A percentile compares a stretch with the other conserved stretches of the same genome.
These are phyloP conservation scores for Homalodisca vitripennis DNA, from an alignment of 1,140 invertebrate genomes.

Conservation along the genomic window DNA sequence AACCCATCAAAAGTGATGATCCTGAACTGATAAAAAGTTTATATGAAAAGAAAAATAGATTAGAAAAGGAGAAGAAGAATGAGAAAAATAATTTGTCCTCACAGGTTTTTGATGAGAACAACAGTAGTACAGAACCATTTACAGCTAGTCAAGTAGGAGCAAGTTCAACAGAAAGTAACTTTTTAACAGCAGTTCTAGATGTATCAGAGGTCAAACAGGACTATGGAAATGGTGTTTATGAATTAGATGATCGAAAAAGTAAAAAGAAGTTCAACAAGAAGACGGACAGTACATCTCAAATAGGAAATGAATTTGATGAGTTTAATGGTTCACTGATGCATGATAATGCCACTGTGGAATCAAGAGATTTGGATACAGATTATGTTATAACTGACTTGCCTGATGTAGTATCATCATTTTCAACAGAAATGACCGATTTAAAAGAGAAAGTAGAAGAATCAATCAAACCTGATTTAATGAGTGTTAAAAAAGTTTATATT, in stretches of 20 bases:
- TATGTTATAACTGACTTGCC: too few species aligned
- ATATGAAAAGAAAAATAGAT: slow-evolving; percentile 28
- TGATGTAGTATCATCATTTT: too few species aligned
- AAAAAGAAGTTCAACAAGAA: slow-evolving; percentile 26
- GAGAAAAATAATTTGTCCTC: slow-evolving; percentile 3
- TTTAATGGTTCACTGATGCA: background rate
- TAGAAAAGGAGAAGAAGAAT: slow-evolving; percentile 24
- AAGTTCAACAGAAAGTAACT: background rate
- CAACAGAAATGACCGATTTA: too few species aligned
- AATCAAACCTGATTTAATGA: too few species aligned
- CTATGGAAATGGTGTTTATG: slow-evolving; percentile 24
- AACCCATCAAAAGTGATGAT: slow-evolving; percentile 32
- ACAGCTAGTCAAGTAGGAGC: background rate
- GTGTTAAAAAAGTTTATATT: too few species aligned
- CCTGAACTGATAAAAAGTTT: slow-evolving; percentile 22
- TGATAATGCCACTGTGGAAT: background rate
- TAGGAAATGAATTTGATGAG: background rate
- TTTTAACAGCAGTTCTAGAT: background rate
- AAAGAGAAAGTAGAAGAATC: too few species aligned
- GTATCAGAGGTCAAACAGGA: background rate
- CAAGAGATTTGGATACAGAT: too few species aligned
- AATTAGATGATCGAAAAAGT: slow-evolving; percentile 12
- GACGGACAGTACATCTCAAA: background rate
- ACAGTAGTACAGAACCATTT: background rate
- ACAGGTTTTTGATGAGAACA: too few species aligned